Conservation (phyloP, 2,797 vertebrate genomes). For the Ataeniobius toweri region DNA sequence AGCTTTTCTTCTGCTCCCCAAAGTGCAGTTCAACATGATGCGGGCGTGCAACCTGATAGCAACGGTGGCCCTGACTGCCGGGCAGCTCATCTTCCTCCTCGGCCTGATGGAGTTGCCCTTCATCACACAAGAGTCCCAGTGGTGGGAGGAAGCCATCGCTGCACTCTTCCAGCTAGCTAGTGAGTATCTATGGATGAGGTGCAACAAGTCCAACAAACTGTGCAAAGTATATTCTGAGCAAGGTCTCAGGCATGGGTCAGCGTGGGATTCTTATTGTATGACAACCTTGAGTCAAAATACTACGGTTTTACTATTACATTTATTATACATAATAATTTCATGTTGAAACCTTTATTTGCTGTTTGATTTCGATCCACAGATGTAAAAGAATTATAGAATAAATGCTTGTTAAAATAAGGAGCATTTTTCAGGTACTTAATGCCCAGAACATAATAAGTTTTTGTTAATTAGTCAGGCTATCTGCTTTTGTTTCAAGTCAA, state of each 20-base stretch:
- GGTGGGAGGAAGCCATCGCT: slow-evolving; percentile 99
- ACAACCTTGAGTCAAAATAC: not conserved
- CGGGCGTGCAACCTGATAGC: slow-evolving; percentile 97
- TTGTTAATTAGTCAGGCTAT: not conserved
- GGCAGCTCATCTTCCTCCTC: slow-evolving; percentile 94
- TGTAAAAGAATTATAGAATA: not conserved
- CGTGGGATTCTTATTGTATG: not conserved
- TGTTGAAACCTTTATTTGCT: not conserved
- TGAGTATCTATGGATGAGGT: slow-evolving; percentile 79
- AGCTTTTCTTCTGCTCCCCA: slow-evolving; percentile 40
- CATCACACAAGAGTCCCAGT: slow-evolving; percentile 90
- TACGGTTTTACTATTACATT: too few relatives aligned
- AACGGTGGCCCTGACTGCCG: slow-evolving; percentile 89
- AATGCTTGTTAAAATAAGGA: too few relatives aligned
- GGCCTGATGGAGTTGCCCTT: slow-evolving; percentile 89
- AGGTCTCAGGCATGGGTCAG: not conserved
- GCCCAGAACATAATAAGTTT: too few relatives aligned
- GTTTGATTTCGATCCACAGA: not conserved
- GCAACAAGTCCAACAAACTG: not conserved
- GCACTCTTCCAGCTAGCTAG: slow-evolving; percentile 97
- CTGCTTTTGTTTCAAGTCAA: too few relatives aligned
- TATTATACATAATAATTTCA: not conserved
- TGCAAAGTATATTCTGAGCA: not conserved
- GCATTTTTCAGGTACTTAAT: too few relatives aligned
- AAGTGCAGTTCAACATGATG: slow-evolving; percentile 99